A percentile compares a stretch with the other conserved stretches of the same genome.
Conservation (phyloP, 1,140 invertebrate genomes). For the Chrysomallon squamiferum region DNA sequence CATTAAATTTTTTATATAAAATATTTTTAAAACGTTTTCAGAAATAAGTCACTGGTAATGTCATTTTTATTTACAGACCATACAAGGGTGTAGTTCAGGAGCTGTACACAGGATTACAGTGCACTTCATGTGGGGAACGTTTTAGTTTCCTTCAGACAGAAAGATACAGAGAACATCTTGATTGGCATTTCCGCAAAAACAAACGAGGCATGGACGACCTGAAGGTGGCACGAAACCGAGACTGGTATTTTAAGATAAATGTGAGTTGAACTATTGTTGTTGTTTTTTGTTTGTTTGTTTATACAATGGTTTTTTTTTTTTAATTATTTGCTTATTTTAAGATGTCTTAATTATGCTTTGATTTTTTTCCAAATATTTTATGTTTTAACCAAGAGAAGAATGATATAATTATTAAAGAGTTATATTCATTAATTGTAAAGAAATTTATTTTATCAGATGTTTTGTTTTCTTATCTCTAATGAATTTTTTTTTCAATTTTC, state of each 20-base stretch:
- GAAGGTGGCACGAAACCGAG: constrained; percentile 80
- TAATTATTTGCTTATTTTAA: too few species aligned
- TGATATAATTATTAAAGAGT: not conserved
- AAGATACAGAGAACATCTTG: constrained; percentile 88
- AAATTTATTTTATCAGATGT: not conserved
- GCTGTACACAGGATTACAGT: constrained; percentile 90
- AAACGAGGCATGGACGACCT: constrained; percentile 83
- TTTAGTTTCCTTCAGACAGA: constrained; percentile 86
- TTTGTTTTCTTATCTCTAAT: not conserved
- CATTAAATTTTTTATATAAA: too few species aligned
- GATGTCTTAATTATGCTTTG: not conserved
- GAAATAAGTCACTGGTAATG: not conserved
- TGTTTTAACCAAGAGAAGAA: not conserved
- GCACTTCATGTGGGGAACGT: constrained; percentile 89
- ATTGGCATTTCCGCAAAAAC: constrained; percentile 97
- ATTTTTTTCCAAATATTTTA: not conserved
- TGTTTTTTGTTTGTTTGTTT: too few species aligned
- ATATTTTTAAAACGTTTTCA: too few species aligned
- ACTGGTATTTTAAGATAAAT: constrained; percentile 86
- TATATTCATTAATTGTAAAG: not conserved
- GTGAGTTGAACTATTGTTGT: constrained; percentile 43
- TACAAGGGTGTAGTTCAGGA: constrained; percentile 73
- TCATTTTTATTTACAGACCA: constrained; percentile 60
- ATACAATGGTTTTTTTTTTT: too few species aligned
- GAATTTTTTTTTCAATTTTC: constrained; percentile 23